Evolutionary conservation across 1,140 invertebrate species (phyloP), one percentile per base, ranked within the genome.

Genomic region (Trichomalopsis sarcophagae): DNA sequence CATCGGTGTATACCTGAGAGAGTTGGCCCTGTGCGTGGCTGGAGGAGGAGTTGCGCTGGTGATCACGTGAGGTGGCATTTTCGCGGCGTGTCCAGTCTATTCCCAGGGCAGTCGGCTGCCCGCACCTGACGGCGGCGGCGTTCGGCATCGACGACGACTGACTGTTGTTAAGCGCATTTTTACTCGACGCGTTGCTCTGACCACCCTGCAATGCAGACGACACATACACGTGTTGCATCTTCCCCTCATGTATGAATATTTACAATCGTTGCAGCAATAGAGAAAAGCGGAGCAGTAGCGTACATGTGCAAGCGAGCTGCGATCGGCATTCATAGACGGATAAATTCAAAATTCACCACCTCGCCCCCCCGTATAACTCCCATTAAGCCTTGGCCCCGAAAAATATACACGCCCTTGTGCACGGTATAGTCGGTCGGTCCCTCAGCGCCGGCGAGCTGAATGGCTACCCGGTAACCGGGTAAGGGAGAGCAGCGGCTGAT

Each of bases 1-100:
- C 6, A 62, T 69, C 33, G 33, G 86, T 82, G 83, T 90, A 91
- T 90, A 91, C 90, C 89, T 90, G 91, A 91, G 89, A 90, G 82
- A 89, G 88, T 86, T 89, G 89, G 87, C 88, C 89, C 88, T 90
- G 89, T 76, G 88, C 88, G 83, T 89, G 89, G 88, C 87, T 89
- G 88, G 90, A 91, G 86, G 91, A 90, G 84, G 89, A 91, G 88
- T 90, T 90, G 79, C 90, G 89, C 50, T 85, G 89, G 71, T 91
- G 88, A 87, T 90, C 89, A 88, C 89, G 90, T 86, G 89, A 88
- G 86, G 88, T 88, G 87, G 89, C 89, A 90, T 91, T 91, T 84
- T 91, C 90, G 87, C 89, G 90, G 78, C 90, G 89, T 87, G 88
- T 89, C 90, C 89, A 91, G 88, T 91, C 90, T 90, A 91, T 91